Evolutionary conservation across 2,113 vertebrate species (phyloP), one percentile per base, ranked within the genome.

Genomic region (Haemorhous mexicanus): DNA sequence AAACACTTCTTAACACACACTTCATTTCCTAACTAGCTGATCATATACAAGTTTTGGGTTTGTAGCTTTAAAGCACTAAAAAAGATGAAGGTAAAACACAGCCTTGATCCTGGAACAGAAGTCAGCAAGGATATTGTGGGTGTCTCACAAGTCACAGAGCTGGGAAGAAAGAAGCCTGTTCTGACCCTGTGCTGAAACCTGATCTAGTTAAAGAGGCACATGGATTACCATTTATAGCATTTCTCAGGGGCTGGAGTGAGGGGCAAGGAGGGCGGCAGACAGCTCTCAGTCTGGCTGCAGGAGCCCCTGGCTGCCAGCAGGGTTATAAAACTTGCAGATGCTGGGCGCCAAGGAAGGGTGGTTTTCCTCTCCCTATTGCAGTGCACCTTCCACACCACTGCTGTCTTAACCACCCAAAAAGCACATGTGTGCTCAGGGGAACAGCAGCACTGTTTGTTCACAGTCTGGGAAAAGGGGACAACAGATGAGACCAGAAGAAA

Each of bases 131-230:
- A 95, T 92, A 93, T 52, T 75, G 91, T 76, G 78, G 81, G 94
- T 69, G 84, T 89, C 89, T 87, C 87, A 41, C 58, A 87, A 93
- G 81, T n/a, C 86, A 93, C 80, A 74, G 68, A 79, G 75, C 79
- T 83, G 64, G 90, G 96, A 94, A 95, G 43, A 91, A 92, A 93
- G 91, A 84, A 95, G 83, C 68, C 43, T 58, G 64, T 81, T 27
- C 76, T 84, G 84, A 91, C 76, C 89, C 82, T 82, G 23, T 43
- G 66, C 47, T 95, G 96, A 93, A 95, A 97, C 26, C 43, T 58
- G 94, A 97, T 95, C 89, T 75, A 92, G 91, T 78, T 87, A 37
- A 52, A 95, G 83, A 77, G 68, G 87, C 94, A 74, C 85, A 92
- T 2, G 62, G 73, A 96, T 87, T 79, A 89, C 93, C 90, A 93